phyloP scores from a whole-genome alignment of 2,113 vertebrate species.

The Macquaria ambigua region DNA sequence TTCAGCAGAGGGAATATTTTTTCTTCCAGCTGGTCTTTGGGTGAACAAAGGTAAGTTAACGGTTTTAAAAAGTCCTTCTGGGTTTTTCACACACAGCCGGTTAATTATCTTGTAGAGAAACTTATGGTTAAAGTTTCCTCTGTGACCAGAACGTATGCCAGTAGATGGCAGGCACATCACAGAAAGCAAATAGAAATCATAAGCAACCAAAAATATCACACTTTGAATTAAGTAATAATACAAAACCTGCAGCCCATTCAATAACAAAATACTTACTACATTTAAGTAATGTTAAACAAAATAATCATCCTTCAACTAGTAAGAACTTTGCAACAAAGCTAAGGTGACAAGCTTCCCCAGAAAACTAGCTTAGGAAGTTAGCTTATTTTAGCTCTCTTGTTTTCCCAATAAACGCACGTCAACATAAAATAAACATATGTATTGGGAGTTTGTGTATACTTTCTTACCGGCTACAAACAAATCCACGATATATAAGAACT shows the following conservation, averaged over 20 bases:
- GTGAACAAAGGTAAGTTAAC: no score
- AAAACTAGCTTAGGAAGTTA: neutral
- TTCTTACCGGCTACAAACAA: neutral
- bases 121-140: neutral
- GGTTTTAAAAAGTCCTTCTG: no score
- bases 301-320: no score
- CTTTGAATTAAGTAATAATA: neutral
- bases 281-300: no score
- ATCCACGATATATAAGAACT: neutral
- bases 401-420: neutral
- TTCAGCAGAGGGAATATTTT: no score
- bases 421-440: neutral
- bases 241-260: neutral
- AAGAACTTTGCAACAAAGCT: neutral
- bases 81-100: no score
- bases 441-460: neutral
- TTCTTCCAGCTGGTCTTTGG: no score
- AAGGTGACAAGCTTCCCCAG: neutral
- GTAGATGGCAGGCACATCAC: neutral
- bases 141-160: neutral
- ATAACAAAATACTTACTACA: neutral
- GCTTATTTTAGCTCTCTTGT: neutral
- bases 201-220: neutral
- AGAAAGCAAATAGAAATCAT: neutral
- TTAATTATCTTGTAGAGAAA: no score